Evolutionary conservation across 2,113 vertebrate genomes (phyloP).

Genomic region (Vulpes vulpes): DNA sequence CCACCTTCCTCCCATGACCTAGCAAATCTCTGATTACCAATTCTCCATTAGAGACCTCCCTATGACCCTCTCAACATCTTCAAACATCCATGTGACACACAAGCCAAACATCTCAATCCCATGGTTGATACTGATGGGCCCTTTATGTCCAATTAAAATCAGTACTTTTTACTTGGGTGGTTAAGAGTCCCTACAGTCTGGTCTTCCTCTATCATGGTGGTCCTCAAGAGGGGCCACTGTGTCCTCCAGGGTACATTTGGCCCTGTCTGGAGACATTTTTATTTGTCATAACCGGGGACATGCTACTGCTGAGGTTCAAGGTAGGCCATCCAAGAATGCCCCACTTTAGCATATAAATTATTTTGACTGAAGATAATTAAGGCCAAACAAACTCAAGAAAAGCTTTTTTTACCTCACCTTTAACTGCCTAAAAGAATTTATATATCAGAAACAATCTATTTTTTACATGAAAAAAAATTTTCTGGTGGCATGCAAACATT

Average conservation of each 20-base stretch:
- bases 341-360: neutral
- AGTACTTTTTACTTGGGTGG: neutral
- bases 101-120: neutral
- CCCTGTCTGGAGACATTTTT: neutral
- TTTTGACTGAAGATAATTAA: neutral
- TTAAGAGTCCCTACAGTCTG: neutral
- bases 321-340: neutral
- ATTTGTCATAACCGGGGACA: neutral
- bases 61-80: neutral
- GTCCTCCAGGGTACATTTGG: neutral
- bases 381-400: neutral
- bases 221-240: neutral
- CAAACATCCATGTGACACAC: neutral
- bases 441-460: neutral
- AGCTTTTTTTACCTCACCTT: neutral
- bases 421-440: neutral
- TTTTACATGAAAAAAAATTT: neutral
- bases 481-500: neutral
- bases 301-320: neutral
- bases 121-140: neutral
- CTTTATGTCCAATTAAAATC: neutral
- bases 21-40: neutral
- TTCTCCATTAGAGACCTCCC: neutral
- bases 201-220: neutral
- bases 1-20: neutral